Percentiles rank a stretch among this genome's conserved stretches.
Conservation (phyloP, 2,797 vertebrate genomes). For the Odontamblyopus rebecca region DNA sequence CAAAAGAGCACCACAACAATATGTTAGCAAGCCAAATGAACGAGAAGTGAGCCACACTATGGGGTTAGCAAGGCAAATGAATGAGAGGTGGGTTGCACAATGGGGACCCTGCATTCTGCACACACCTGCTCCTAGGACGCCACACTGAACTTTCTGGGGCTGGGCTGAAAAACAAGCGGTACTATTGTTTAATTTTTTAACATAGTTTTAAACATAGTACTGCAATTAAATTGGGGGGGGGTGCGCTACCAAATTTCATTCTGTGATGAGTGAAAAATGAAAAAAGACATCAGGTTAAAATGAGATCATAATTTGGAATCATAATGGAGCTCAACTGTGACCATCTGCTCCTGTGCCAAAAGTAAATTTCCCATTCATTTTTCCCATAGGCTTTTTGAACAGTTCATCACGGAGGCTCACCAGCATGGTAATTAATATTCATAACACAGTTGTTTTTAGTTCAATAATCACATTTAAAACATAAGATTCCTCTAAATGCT, state of each 20-base stretch:
- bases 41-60: slow-evolving; percentile 26
- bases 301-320: no score
- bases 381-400: no score
- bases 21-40: slow-evolving; percentile 43
- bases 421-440: no score
- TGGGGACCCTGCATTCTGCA: slow-evolving; percentile 14
- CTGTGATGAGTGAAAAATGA: no score
- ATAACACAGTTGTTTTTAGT: no score
- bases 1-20: slow-evolving; percentile 46
- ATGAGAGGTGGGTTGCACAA: slow-evolving; percentile 29
- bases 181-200: background rate
- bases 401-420: no score
- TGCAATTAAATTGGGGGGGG: background rate
- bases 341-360: no score
- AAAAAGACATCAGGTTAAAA: no score
- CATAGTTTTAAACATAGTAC: background rate
- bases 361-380: no score
- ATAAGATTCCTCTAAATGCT: no score
- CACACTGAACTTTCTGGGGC: background rate
- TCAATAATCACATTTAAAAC: no score
- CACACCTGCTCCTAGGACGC: slow-evolving; percentile 18
- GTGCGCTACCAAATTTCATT: background rate
- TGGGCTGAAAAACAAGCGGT: background rate
- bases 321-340: no score
- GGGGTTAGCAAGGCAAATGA: slow-evolving; percentile 40